phyloP scores from a whole-genome alignment of 2,113 vertebrate genomes.

The Zeus faber region DNA sequence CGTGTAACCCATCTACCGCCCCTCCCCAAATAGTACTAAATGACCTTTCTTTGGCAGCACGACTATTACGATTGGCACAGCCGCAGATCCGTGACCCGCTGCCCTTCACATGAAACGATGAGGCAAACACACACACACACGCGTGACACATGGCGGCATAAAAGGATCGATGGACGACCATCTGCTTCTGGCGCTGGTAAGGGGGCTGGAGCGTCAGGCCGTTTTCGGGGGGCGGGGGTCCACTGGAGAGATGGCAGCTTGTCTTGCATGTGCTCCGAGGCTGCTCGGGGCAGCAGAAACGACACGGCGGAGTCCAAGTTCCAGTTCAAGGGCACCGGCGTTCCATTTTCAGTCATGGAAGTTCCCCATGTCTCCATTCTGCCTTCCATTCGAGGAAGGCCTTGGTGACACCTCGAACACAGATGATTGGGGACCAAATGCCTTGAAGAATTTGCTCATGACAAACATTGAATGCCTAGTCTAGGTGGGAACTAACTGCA shows the following conservation, averaged over 20 bases:
- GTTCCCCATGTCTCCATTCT: no score
- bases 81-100: neutral
- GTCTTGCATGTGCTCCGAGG: neutral
- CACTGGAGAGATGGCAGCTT: neutral
- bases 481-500: no score
- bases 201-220: neutral
- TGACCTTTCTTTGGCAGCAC: constrained; percentile 14
- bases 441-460: no score
- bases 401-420: no score
- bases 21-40: no score
- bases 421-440: no score
- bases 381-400: no score
- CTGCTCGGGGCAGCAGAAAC: neutral
- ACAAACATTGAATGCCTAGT: no score
- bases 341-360: no score
- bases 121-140: neutral
- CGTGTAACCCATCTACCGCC: no score
- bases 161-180: constrained; percentile 35
- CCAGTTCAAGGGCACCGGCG: no score
- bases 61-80: neutral
- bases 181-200: constrained; percentile 13
- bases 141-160: constrained; percentile 8
- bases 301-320: no score
- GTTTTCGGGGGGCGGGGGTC: neutral
- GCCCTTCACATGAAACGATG: neutral